Percentiles rank a stretch among this genome's conserved stretches.
Conservation (phyloP, 23 tunicate species). For the Ciona savignyi region DNA sequence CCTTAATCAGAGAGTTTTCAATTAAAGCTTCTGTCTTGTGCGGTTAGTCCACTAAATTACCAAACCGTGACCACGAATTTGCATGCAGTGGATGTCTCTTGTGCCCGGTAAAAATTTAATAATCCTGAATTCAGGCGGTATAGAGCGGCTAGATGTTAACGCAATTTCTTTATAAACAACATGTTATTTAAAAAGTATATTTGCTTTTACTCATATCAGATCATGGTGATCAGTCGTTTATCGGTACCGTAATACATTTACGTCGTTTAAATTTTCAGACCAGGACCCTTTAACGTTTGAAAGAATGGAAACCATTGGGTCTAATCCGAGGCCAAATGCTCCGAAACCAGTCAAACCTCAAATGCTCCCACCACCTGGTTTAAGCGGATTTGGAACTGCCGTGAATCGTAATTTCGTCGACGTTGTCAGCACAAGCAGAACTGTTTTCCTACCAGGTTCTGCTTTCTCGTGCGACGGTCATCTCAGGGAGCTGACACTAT, state of each 20-base stretch:
- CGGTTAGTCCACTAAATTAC: no score
- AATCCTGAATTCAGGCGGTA: no score
- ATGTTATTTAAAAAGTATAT: no score
- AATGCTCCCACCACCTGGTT: constrained; percentile 3
- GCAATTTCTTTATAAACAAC: no score
- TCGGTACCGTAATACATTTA: no score
- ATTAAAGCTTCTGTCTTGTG: constrained; percentile 1
- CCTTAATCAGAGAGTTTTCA: constrained; percentile 13
- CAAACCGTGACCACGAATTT: no score
- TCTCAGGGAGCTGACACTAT: background rate
- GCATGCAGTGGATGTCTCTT: no score
- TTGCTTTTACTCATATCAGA: no score
- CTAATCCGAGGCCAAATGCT: background rate
- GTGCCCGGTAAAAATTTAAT: no score
- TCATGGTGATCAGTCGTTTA: no score
- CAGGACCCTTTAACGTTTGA: background rate
- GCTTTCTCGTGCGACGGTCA: background rate
- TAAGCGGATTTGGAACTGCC: constrained; percentile 17
- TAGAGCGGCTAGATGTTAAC: no score
- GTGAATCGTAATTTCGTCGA: constrained; percentile 11
- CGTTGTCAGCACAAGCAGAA: background rate
- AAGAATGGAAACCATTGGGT: background rate
- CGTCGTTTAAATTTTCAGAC: no score
- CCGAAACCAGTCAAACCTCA: background rate
- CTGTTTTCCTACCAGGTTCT: constrained; percentile 13